Evolutionary conservation across 2,888 invertebrate genomes (phyloP), one percentile per base, ranked within the genome.

Genomic region (Acanthopleura granulata): DNA sequence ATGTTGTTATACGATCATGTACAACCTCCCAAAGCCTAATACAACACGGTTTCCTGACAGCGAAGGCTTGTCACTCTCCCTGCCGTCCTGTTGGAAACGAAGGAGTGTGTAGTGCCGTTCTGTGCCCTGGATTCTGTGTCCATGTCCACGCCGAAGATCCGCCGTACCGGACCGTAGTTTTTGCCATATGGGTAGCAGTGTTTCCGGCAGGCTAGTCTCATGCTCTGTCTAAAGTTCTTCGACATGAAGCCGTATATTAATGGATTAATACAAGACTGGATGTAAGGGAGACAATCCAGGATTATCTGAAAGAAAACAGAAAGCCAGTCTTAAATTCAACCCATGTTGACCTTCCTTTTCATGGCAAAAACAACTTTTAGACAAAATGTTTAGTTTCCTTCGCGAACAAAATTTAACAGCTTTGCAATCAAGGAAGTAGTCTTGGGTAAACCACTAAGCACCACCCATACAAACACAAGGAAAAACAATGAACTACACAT

Each of bases 161-260:
- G 18, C 15, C 29, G 18, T 3, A 25, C 22, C 29, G 25, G 66
- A 16, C 29, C 16, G 66, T 27, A 66, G 6, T 18, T 22, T 14
- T 25, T 27, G 15, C 66, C 66, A 25, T 66, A 27, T 6, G 25
- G 4, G 29, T 27, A 27, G 29, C 22, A 66, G 25, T 66, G 66
- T 27, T 14, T 1, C 16, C 66, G 22, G 49, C 71, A 71, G 3
- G 25, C 50, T 49, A 25, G 18, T n/a, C 40, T 71, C 40, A 71
- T 40, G 25, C 50, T 71, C 49, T 49, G 40, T 40, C 85, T 74
- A 72, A 85, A 84, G 50, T 81, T 83, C 75, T 83, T 83, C 6
- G 86, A 86, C 86, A 86, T 86, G 74, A 83, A 80, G 11, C 84
- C 81, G 74, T 86, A 86, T 66, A 86, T 84, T 61, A 86, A 75